Percentiles rank a stretch among this genome's conserved stretches.
Conservation (phyloP, 2,888 invertebrate species). For the Campoletis raptor region DNA sequence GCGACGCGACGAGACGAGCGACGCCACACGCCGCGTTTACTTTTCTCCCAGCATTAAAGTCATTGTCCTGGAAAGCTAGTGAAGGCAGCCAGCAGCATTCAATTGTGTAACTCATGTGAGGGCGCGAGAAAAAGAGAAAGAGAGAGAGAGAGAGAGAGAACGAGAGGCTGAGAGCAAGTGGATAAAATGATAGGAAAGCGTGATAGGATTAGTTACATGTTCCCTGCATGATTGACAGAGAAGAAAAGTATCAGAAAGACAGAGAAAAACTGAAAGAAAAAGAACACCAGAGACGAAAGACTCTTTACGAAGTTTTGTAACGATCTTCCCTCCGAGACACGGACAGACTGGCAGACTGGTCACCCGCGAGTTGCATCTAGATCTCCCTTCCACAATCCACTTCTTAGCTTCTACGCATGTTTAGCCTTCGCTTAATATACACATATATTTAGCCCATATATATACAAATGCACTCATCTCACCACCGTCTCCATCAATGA, state of each 20-base stretch:
- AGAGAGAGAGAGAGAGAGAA: slow-evolving; percentile 11
- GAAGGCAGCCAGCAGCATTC: slow-evolving; percentile 71
- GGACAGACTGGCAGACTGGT: slow-evolving; percentile 73
- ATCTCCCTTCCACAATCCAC: slow-evolving; percentile 71
- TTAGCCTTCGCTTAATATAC: slow-evolving; percentile 72
- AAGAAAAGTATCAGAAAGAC: slow-evolving; percentile 36
- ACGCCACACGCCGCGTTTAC: slow-evolving; percentile 69
- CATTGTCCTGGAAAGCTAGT: slow-evolving; percentile 76
- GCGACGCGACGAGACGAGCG: slow-evolving; percentile 68
- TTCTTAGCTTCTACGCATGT: slow-evolving; percentile 72
- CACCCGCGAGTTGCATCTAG: slow-evolving; percentile 79
- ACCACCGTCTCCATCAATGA: slow-evolving; percentile 51
- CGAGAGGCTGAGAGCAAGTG: slow-evolving; percentile 17
- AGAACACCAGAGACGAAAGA: slow-evolving; percentile 49
- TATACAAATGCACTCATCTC: slow-evolving; percentile 71
- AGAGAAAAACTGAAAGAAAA: slow-evolving; percentile 44
- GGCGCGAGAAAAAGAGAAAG: slow-evolving; percentile 13
- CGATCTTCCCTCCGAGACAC: slow-evolving; percentile 75
- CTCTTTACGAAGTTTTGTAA: slow-evolving; percentile 80
- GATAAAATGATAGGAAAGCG: slow-evolving; percentile 35
- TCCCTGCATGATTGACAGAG: slow-evolving; percentile 53
- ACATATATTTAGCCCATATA: slow-evolving; percentile 9
- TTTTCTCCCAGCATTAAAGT: slow-evolving; percentile 67
- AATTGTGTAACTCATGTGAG: slow-evolving; percentile 69
- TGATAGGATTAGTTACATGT: slow-evolving; percentile 60